Evolutionary conservation across 1,140 invertebrate species (phyloP).

Genomic region (Drosophila kohkoa): DNA sequence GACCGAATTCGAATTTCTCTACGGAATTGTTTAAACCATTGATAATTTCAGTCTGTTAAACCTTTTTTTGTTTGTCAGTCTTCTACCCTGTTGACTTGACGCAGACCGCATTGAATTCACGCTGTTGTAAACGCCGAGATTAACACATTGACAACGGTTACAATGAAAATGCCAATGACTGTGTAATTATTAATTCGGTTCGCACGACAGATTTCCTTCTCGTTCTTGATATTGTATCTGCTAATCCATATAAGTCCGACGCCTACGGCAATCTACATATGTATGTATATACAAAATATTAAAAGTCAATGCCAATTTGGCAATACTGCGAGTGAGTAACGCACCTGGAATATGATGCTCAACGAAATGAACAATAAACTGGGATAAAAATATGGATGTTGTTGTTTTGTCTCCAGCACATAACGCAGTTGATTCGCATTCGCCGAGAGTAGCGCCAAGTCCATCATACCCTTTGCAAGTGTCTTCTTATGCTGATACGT

Average conservation of each 20-base stretch:
- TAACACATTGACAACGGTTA: slow-evolving; percentile 94
- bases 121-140: slow-evolving; percentile 89
- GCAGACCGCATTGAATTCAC: no score
- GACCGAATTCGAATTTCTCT: no score
- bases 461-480: slow-evolving; percentile 96
- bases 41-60: no score
- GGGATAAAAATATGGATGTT: slow-evolving; percentile 91
- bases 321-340: slow-evolving; percentile 8
- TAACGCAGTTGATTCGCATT: slow-evolving; percentile 96
- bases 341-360: slow-evolving; percentile 92
- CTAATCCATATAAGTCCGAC: slow-evolving; percentile 93
- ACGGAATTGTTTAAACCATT: no score
- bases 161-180: slow-evolving; percentile 92
- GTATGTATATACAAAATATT: slow-evolving; percentile 5
- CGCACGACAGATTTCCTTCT: slow-evolving; percentile 89
- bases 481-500: slow-evolving; percentile 97
- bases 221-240: slow-evolving; percentile 91
- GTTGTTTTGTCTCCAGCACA: slow-evolving; percentile 89
- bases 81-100: no score
- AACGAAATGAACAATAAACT: slow-evolving; percentile 91
- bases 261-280: slow-evolving; percentile 90
- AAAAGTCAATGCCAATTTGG: slow-evolving; percentile 18
- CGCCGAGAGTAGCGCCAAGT: slow-evolving; percentile 91
- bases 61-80: no score
- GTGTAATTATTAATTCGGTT: slow-evolving; percentile 93